Conservation (phyloP, 2,113 vertebrate genomes). For the Meriones unguiculatus region DNA sequence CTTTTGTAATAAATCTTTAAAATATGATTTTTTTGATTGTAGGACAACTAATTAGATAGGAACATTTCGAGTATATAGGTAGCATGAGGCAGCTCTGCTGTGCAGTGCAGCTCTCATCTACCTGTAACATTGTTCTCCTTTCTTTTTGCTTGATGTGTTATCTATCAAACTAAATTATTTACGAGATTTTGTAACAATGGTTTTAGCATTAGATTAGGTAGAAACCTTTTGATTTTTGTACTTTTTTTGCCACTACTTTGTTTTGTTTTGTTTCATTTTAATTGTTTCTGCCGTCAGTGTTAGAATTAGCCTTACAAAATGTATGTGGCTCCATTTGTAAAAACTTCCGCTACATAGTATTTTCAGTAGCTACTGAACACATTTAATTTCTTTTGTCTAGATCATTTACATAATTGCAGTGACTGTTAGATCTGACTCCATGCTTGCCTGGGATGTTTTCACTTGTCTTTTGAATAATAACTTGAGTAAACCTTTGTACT, state of each 20-base stretch:
- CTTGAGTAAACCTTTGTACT: not conserved
- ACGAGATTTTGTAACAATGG: not conserved
- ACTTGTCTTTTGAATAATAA: conserved; percentile 28
- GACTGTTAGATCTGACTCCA: not conserved
- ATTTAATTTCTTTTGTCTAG: conserved; percentile 11
- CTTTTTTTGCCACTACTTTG: not conserved
- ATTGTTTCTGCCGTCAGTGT: not conserved
- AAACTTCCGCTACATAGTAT: not conserved
- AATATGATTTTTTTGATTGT: not conserved
- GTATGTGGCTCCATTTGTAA: not conserved
- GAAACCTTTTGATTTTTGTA: not conserved
- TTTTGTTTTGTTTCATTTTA: not conserved
- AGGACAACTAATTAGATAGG: not conserved
- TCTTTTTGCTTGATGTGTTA: not conserved
- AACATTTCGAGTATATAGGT: not conserved
- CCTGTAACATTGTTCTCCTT: not conserved
- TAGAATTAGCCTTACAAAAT: not conserved
- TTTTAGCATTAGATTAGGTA: not conserved
- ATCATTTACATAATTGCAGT: not conserved
- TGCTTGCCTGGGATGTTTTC: conserved; percentile 18
- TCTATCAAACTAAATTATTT: not conserved
- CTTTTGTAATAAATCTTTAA: not conserved
- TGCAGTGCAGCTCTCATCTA: not conserved
- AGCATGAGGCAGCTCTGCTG: not conserved
- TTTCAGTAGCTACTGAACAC: not conserved